Base-by-base conservation (phyloP, 2,888 invertebrate genomes). In the Pseudococcus jackbeardsleyi region DNA sequence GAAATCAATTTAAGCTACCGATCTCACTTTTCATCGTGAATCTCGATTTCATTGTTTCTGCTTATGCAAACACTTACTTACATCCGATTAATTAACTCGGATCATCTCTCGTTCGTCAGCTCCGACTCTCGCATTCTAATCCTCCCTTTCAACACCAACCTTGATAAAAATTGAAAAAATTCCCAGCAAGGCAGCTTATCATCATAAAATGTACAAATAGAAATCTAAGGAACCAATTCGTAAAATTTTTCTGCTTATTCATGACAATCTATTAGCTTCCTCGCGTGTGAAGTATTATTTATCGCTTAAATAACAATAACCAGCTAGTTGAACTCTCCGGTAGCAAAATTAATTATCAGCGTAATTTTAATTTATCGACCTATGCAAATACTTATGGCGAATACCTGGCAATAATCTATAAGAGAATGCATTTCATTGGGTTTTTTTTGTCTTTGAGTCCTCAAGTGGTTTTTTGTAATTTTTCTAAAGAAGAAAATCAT, bases 351-450 rank as follows among this genome's bases (percentile, higher is more conserved):
- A 72, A 72, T 72, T 72, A 72, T 33, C 12, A 1, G 68, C 33
- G 26, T 72, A 72, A 7, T 72, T 72, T 72, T 72, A 72, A 72
- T 72, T 72, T 72, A 33, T 72, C 68, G 33, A 64, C 9, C 64
- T 64, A 26, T 72, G 68, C 15, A 72, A 72, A 72, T 72, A 59
- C 26, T 33, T 33, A 33, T 33, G 26, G 26, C 26, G 26, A 33
- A 33, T 33, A 33, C 26, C 26, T 33, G 26, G 64, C 22, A 9
- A 4, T 0, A 22, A 5, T 7, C 19, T 59, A 19, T 59, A 59
- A 19, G 59, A 59, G n/a, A 59, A 59, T 59, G 59, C 59, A 19
- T 59, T 59, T 59, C 19, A 19, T 59, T 50, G 19, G 1, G 26
- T 33, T 59, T 8, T 59, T 59, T 59, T 33, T 1, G 26, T 33